A percentile compares a stretch with the other conserved stretches of the same genome.
phyloP scores from a whole-genome alignment of 1,140 invertebrate species.

The Ceratoteleas bidentatus region DNA sequence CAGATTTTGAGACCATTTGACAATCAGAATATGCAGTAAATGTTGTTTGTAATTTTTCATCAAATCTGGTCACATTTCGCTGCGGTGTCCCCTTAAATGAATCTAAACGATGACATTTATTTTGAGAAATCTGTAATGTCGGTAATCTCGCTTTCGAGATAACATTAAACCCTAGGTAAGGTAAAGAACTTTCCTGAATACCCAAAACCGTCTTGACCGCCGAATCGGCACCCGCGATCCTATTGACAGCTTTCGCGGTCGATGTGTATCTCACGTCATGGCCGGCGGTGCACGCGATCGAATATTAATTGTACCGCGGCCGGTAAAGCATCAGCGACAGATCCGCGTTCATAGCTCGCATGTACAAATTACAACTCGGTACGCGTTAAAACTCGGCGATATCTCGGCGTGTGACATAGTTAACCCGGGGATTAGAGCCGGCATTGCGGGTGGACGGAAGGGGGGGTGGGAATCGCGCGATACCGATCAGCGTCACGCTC shows the following conservation, averaged over 20 bases:
- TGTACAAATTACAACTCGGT: constrained; percentile 65
- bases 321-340: constrained; percentile 40
- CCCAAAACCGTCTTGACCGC: constrained; percentile 29
- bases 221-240: constrained; percentile 21
- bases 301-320: constrained; percentile 61
- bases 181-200: too few relatives aligned
- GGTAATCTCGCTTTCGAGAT: too few relatives aligned
- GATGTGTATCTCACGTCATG: constrained; percentile 65
- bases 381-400: constrained; percentile 57
- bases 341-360: constrained; percentile 44
- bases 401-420: constrained; percentile 59
- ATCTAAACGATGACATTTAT: too few relatives aligned
- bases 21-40: too few relatives aligned
- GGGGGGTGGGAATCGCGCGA: constrained; percentile 46
- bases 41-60: too few relatives aligned
- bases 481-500: constrained; percentile 65
- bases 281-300: constrained; percentile 46
- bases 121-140: too few relatives aligned
- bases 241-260: constrained; percentile 55
- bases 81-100: too few relatives aligned
- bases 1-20: too few relatives aligned
- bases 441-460: constrained; percentile 3
- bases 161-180: too few relatives aligned
- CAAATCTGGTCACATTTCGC: too few relatives aligned
- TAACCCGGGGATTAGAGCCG: constrained; percentile 56